These are phyloP conservation scores for Idaea dimidiata DNA, from an alignment of 2,888 invertebrate genomes.

Conservation along the genomic window DNA sequence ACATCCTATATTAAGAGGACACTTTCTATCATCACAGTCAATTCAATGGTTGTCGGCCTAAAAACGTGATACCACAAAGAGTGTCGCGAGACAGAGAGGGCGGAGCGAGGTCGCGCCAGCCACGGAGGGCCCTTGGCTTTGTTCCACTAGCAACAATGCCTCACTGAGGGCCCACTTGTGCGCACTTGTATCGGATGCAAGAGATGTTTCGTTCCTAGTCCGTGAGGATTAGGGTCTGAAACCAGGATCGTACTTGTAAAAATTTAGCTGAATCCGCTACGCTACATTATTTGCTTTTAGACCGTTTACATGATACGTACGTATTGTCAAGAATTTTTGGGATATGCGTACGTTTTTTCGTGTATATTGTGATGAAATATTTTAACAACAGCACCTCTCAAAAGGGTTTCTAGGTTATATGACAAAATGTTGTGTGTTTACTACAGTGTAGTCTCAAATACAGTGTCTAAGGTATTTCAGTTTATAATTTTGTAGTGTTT, in stretches of 20 bases:
- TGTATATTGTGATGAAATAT: not conserved
- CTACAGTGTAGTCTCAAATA: not conserved
- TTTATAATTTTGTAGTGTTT: not conserved
- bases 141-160: conserved; percentile 76
- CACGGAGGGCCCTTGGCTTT: conserved; percentile 71
- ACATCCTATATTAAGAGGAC: conserved; percentile 40
- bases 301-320: not conserved
- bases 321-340: not conserved
- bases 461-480: not conserved
- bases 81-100: conserved; percentile 54
- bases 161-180: conserved; percentile 57
- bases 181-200: conserved; percentile 74
- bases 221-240: conserved; percentile 57
- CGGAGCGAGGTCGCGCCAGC: conserved; percentile 62
- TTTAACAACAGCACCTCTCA: not conserved
- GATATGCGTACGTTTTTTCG: not conserved
- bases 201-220: conserved; percentile 68
- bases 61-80: conserved; percentile 78
- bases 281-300: not conserved
- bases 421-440: not conserved
- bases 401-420: not conserved
- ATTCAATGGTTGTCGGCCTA: conserved; percentile 59
- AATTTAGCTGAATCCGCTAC: not conserved
- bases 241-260: conserved; percentile 43
- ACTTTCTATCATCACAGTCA: conserved; percentile 58